These are phyloP conservation scores for Dynastes maya DNA, from an alignment of 2,888 invertebrate species.

Conservation along the genomic window DNA sequence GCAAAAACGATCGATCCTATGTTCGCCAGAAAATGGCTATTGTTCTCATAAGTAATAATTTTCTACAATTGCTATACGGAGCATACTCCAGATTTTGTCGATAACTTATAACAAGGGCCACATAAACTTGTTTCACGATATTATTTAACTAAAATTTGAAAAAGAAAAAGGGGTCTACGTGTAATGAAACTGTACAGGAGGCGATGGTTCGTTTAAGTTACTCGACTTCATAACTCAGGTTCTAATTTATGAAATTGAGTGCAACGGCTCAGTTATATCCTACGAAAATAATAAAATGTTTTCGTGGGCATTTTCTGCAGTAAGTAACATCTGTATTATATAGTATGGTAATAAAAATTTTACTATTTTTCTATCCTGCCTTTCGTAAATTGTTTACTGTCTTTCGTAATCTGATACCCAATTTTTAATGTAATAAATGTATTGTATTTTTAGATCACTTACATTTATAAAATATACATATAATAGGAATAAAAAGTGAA, in stretches of 20 bases:
- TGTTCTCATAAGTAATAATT: conserved; percentile 55
- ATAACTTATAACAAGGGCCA: conserved; percentile 46
- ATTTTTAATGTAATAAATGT: too few species aligned
- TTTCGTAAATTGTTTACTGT: too few species aligned
- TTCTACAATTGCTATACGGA: conserved; percentile 53
- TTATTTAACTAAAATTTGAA: conserved; percentile 42
- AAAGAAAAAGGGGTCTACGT: conserved; percentile 8
- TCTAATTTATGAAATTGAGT: conserved; percentile 13
- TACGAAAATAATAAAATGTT: neutral
- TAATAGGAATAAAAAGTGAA: too few species aligned
- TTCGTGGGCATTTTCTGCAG: neutral
- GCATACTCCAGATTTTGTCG: conserved; percentile 51
- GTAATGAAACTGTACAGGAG: conserved; percentile 13
- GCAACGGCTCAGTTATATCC: neutral
- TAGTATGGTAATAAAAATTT: neutral
- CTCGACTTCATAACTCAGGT: neutral
- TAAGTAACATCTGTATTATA: neutral
- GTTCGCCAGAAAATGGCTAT: conserved; percentile 53
- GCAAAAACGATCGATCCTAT: conserved; percentile 52
- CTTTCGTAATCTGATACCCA: too few species aligned
- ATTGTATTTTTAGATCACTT: too few species aligned
- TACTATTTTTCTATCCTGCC: too few species aligned
- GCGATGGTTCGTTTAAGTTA: neutral
- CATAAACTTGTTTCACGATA: conserved; percentile 34
- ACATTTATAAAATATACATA: too few species aligned